Conservation (phyloP, 2,888 invertebrate species). For the Sinopyrophorus schimmeli region DNA sequence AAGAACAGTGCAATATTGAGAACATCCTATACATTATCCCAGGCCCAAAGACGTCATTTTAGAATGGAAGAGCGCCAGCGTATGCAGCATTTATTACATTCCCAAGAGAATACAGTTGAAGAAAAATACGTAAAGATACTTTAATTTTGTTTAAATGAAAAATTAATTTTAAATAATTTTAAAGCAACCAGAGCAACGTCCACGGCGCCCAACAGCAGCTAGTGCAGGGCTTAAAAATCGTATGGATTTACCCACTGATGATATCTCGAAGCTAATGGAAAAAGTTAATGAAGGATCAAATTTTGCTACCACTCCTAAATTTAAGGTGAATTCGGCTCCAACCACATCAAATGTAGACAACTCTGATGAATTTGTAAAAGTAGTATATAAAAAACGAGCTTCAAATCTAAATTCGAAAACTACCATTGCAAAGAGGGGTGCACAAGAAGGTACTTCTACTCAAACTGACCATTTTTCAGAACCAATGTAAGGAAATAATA, state of each 20-base stretch:
- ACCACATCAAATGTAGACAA: no score
- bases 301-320: background rate
- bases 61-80: slow-evolving; percentile 37
- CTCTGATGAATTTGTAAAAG: no score
- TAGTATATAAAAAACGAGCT: no score
- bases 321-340: background rate
- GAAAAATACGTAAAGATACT: background rate
- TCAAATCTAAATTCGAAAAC: background rate
- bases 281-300: slow-evolving; percentile 1
- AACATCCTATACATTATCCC: slow-evolving; percentile 32
- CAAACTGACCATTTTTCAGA: background rate
- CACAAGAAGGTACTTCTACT: background rate
- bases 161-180: background rate
- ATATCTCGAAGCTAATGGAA: slow-evolving; percentile 1
- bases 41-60: slow-evolving; percentile 37
- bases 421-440: background rate
- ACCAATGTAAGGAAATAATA: background rate
- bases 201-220: slow-evolving; percentile 1
- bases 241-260: background rate
- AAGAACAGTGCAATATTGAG: slow-evolving; percentile 35
- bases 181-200: background rate
- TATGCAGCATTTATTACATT: slow-evolving; percentile 32
- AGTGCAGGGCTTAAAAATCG: slow-evolving; percentile 1
- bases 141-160: background rate
- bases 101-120: background rate